Evolutionary conservation across 2,113 vertebrate genomes (phyloP), one percentile per base, ranked within the genome.

Genomic region (Nerophis lumbriciformis): DNA sequence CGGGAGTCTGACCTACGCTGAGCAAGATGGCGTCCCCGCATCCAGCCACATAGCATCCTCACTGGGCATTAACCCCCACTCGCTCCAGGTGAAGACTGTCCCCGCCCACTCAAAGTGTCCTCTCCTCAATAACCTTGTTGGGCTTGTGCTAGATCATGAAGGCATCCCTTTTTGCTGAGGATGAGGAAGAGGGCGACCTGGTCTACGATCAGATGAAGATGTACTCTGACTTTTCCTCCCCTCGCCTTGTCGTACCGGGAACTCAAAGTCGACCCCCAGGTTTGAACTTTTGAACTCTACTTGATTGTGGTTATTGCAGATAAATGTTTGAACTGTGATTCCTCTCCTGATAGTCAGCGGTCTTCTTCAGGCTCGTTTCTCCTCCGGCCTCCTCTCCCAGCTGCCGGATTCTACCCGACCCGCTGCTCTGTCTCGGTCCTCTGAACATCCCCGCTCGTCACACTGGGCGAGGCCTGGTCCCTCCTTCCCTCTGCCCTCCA

Each of bases 31-130:
- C 0, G 36, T 94, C 38, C 92, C 94, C 0, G 90, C 90, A 0
- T 94, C 94, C 2, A 79, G 91, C 4, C 94, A 96, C 75, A 93
- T 98, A 0, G 92, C 91, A 0, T 95, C 95, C 0, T 90, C 87
- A 0, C 72, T 95, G 82, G 94, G 95, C 2, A 91, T 98, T 82
- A 98, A 97, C 87, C 95, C 97, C 1, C 94, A 99, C 55, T 87
- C 94, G 0, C 79, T 99, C 35, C 97, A 99, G 95, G 96, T 98
- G 85, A 70, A 47, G 51, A 5, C 3, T 45, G 42, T 45, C 10
- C 42, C 11, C 10, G 9, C 11, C 42, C 10, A 28, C 28, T 28
- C 28, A 28, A 28, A 28, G 28, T 28, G 28, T 28, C 28, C 28
- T 12, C 9, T 11, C 11, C 9, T 11, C 11, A 19, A 39, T 0